These are phyloP conservation scores for Tupaia tana DNA, from an alignment of 2,113 vertebrate genomes.

Conservation along the genomic window DNA sequence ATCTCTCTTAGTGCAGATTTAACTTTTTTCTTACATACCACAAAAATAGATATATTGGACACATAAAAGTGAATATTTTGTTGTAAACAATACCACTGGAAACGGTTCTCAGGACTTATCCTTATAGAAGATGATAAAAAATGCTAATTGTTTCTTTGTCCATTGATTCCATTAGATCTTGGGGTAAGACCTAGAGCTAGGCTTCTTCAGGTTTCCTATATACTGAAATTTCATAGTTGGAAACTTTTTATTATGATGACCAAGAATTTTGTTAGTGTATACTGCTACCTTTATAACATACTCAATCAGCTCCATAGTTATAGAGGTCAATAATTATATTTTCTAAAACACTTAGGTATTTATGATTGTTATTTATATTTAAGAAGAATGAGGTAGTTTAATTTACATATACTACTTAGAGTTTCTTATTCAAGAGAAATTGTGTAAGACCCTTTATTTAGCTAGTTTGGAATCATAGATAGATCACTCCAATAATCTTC, in stretches of 20 bases:
- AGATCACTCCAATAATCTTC: neutral
- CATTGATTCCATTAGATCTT: neutral
- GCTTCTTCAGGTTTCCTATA: neutral
- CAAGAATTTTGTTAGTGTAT: neutral
- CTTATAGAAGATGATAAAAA: neutral
- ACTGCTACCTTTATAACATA: neutral
- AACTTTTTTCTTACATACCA: neutral
- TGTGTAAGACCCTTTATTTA: neutral
- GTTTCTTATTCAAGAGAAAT: neutral
- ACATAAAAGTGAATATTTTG: neutral
- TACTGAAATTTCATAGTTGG: neutral
- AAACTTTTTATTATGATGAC: neutral
- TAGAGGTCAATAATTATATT: neutral
- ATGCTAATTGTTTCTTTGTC: neutral
- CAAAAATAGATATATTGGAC: neutral
- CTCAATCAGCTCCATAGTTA: neutral
- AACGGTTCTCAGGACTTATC: neutral
- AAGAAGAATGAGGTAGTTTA: neutral
- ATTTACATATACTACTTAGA: neutral
- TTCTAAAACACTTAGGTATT: neutral
- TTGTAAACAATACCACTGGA: neutral
- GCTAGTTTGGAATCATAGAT: neutral
- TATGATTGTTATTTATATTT: slow-evolving; percentile 7
- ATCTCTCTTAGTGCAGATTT: neutral
- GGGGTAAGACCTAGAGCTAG: neutral